These are phyloP conservation scores for Hephaestus fuliginosus DNA, from an alignment of 2,797 vertebrate genomes.

Conservation along the genomic window DNA sequence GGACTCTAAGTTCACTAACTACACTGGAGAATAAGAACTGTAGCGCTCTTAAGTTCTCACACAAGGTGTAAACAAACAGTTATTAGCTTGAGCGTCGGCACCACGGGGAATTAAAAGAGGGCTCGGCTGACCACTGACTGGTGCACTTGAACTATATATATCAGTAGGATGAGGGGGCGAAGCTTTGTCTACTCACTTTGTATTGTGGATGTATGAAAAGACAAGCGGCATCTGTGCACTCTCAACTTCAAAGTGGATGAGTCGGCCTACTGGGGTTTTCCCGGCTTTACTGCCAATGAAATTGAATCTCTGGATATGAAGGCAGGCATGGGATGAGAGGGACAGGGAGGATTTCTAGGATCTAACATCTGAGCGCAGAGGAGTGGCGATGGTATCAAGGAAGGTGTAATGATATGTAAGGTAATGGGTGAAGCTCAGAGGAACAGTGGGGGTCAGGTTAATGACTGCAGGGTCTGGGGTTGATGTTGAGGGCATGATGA, in stretches of 20 bases:
- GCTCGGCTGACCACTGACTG: conserved; percentile 14
- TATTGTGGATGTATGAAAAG: conserved; percentile 12
- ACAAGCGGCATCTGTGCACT: conserved; percentile 7
- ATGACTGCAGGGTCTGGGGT: conserved; percentile 36
- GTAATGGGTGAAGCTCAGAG: conserved; percentile 43
- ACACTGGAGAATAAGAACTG: conserved; percentile 8
- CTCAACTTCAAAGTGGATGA: conserved; percentile 37
- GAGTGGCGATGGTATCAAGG: conserved; percentile 3
- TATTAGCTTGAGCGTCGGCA: conserved; percentile 35
- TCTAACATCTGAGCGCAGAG: conserved; percentile 17
- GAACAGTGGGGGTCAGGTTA: conserved; percentile 35
- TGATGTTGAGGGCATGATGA: conserved; percentile 43
- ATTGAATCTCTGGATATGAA: conserved; percentile 14
- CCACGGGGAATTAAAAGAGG: conserved; percentile 27
- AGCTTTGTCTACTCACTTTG: conserved; percentile 30
- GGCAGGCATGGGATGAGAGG: conserved; percentile 8
- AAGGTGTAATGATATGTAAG: conserved; percentile 27
- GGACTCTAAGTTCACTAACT: no score
- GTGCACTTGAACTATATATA: conserved; percentile 40
- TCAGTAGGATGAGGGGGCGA: conserved; percentile 24
- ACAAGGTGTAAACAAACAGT: conserved; percentile 39
- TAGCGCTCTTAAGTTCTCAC: background rate
- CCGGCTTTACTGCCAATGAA: conserved; percentile 17
- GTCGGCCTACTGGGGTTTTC: conserved; percentile 26
- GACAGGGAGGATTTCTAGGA: conserved; percentile 24